Evolutionary conservation across 2,888 invertebrate genomes (phyloP), one percentile per base, ranked within the genome.

Genomic region (Spisula subtruncata): DNA sequence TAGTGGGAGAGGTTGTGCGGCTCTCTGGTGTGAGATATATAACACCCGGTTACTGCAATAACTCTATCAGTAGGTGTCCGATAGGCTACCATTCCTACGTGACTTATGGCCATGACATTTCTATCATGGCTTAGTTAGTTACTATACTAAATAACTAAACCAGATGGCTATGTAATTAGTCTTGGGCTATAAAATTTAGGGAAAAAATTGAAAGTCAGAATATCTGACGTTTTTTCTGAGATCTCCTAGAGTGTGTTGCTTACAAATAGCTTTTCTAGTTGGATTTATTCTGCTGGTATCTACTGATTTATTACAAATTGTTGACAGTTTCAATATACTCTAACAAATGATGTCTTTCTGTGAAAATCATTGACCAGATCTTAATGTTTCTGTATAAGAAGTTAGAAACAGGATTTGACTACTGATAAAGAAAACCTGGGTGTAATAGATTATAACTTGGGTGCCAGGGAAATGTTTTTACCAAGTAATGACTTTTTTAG

Each of bases 91-190:
- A 1, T 35, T 32, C 35, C 18, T 75, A 2, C 0, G 35, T 75
- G 75, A 75, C 32, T 75, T 75, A 32, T 20, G 35, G 25, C 4
- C 75, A 14, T 32, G 75, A 75, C 75, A 75, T 75, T n/a, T 75
- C 32, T 75, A 75, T 18, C 75, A 35, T 75, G 29, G 32, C n/a
- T n/a, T n/a, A n/a, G n/a, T n/a, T n/a, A n/a, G 16, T 29, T 32
- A 75, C 75, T 75, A 35, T 35, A 71, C 75, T 8, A 1, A n/a
- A 51, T 51, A 41, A 80, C 80, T 85, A 56, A 48, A 85, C 81
- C 88, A 88, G 48, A 85, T 88, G 88, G 88, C 88, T 81, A 16
- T 51, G 48, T 81, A 88, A 88, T 88, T 88, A 88, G 85, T 60
- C 32, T n/a, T 18, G 54, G 75, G 54, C 85, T 54, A 88, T 85